Conservation (phyloP, 2,888 invertebrate genomes). For the Acanthococcus lagerstroemiae region DNA sequence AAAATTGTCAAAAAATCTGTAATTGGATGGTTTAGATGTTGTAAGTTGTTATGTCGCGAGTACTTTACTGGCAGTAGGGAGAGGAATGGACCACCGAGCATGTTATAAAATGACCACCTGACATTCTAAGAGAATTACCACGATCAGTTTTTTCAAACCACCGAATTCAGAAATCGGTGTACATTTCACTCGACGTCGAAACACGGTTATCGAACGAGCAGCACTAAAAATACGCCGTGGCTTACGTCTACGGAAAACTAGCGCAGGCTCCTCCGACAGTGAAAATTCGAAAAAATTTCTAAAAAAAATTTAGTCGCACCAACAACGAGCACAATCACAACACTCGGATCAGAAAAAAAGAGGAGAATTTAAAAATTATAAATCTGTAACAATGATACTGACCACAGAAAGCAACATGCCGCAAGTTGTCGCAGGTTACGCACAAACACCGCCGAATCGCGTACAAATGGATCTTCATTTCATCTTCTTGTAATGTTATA, state of each 20-base stretch:
- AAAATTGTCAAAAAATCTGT: too few species aligned
- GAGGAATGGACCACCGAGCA: too few species aligned
- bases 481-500: slow-evolving; percentile 21
- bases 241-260: neutral
- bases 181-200: too few species aligned
- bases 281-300: neutral
- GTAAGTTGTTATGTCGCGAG: too few species aligned
- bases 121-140: too few species aligned
- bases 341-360: neutral
- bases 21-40: too few species aligned
- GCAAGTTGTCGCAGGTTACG: neutral
- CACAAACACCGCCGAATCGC: slow-evolving; percentile 13
- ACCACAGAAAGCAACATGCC: slow-evolving; percentile 1
- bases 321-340: neutral
- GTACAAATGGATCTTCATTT: slow-evolving; percentile 25
- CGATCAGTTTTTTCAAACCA: too few species aligned
- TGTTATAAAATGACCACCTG: too few species aligned
- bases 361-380: neutral
- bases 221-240: too few species aligned
- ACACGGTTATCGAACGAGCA: too few species aligned
- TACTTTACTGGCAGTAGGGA: too few species aligned
- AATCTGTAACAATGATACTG: neutral
- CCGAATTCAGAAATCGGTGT: too few species aligned
- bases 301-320: neutral
- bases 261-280: neutral